Percentiles rank a stretch among this genome's conserved stretches.
phyloP scores from a whole-genome alignment of 1,140 invertebrate genomes.

The Nymphalis io region DNA sequence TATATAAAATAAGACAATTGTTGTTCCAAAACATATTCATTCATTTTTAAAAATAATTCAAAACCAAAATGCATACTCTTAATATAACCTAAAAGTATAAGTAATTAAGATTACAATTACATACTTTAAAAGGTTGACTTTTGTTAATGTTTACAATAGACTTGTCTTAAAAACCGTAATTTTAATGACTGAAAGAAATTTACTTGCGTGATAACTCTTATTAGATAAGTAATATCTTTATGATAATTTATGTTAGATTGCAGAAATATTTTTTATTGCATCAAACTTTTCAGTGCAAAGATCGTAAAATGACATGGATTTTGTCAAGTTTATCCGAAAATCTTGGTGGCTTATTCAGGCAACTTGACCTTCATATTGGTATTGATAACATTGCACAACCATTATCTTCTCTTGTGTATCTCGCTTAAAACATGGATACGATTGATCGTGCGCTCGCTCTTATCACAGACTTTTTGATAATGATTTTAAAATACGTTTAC shows the following conservation, averaged over 20 bases:
- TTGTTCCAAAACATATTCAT: too few species aligned
- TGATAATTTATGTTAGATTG: constrained; percentile 25
- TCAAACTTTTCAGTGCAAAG: constrained; percentile 2
- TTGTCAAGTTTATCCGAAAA: constrained; percentile 16
- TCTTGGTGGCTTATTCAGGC: constrained; percentile 21
- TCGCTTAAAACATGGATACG: constrained; percentile 31
- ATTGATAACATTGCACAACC: constrained; percentile 22
- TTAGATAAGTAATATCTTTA: constrained; percentile 20
- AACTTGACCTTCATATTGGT: constrained; percentile 28
- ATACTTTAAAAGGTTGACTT: neutral
- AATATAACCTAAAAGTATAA: neutral
- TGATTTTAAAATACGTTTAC: constrained; percentile 35
- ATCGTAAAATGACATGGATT: constrained; percentile 18
- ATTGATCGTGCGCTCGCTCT: constrained; percentile 31
- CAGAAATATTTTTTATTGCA: neutral
- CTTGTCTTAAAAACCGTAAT: constrained; percentile 19
- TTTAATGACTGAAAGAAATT: constrained; percentile 18
- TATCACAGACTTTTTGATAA: constrained; percentile 29
- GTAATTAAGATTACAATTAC: neutral
- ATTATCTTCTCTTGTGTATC: constrained; percentile 30
- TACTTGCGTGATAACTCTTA: constrained; percentile 11
- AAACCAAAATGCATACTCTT: too few species aligned
- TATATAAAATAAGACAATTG: too few species aligned
- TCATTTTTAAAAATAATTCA: too few species aligned
- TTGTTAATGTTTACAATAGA: neutral